Percentiles rank a stretch among this genome's conserved stretches.
Conservation (phyloP, 2,797 vertebrate species). For the Scolopax bukidnonensis region DNA sequence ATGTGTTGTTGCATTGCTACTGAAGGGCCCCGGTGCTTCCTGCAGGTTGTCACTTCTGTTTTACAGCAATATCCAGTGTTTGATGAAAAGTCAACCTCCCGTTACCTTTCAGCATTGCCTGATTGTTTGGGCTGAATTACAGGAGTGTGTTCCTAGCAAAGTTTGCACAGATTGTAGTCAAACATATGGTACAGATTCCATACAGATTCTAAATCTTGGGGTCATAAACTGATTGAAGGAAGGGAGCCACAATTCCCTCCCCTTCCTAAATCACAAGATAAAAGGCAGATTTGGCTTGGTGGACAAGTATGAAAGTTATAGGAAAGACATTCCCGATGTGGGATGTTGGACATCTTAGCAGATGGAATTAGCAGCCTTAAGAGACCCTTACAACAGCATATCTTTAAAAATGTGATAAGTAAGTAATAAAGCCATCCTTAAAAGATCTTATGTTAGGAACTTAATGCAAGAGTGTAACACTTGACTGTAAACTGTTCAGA, state of each 20-base stretch:
- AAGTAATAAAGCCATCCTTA: conserved; percentile 17
- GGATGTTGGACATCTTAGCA: not conserved
- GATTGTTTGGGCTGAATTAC: not conserved
- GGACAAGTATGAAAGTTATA: not conserved
- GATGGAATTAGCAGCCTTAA: conserved; percentile 37
- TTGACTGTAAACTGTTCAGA: not conserved
- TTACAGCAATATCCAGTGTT: not conserved
- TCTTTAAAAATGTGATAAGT: conserved; percentile 12
- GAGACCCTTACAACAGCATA: not conserved
- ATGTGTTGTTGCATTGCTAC: not conserved
- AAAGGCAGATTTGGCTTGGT: conserved; percentile 36
- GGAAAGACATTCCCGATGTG: not conserved
- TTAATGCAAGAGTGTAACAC: not conserved
- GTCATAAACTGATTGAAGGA: conserved; percentile 58
- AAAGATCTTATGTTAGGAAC: not conserved
- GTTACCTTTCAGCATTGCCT: not conserved
- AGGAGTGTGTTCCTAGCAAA: not conserved
- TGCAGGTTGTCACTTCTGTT: not conserved
- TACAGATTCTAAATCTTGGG: conserved; percentile 64
- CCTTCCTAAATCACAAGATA: conserved; percentile 65
- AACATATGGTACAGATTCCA: conserved; percentile 66
- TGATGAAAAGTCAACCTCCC: not conserved
- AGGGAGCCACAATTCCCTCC: conserved; percentile 38
- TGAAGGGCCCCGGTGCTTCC: not conserved
- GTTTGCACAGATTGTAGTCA: conserved; percentile 1